Base-by-base conservation (phyloP, 92 coral and sea anemone genomes). In the Porites divaricata region DNA sequence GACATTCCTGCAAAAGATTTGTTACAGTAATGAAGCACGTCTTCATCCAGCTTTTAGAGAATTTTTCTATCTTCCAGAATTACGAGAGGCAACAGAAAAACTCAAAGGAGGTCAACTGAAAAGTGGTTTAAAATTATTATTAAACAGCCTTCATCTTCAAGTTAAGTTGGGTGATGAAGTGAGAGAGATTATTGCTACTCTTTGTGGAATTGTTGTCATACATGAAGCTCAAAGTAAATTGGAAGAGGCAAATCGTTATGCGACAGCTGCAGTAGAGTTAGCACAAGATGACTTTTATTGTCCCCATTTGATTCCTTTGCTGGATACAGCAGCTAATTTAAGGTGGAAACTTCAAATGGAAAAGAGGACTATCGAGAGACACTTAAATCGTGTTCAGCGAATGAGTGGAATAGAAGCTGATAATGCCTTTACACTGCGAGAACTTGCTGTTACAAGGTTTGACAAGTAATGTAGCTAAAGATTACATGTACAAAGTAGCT, bases 131-230 rank as follows among this genome's bases (percentile, higher is more conserved):
- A 88, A 87, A 68, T 95, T 91, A 28, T 86, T 97, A 8, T 77
- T 93, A 22, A 97, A 97, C 89, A 93, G 93, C 0, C 90, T 97
- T n/a, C 99, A 97, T 73, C 91, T 97, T 50, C 99, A 97, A 73
- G 95, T 94, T 61, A 97, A 97, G 76, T 88, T 97, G 80, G 92
- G 91, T 45, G 99, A 97, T 83, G 87, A 93, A 28, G 75, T 76
- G 26, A 88, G 87, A 16, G 98, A 97, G 74, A 87, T 91, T 63
- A 89, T 95, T 24, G 98, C 98, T 6, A 97, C 99, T 8, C 80
- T 97, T 6, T 92, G 98, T 2, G 92, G 92, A 63, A 91, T 97
- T 76, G 95, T 95, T 21, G 99, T 90, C 16, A 91, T 92, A 13
- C 89, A 90, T 76, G 94, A 88, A 63, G 92, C 95, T 20, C 87